Base-by-base conservation (phyloP, 2,797 vertebrate genomes). In the Bucorvus abyssinicus region DNA sequence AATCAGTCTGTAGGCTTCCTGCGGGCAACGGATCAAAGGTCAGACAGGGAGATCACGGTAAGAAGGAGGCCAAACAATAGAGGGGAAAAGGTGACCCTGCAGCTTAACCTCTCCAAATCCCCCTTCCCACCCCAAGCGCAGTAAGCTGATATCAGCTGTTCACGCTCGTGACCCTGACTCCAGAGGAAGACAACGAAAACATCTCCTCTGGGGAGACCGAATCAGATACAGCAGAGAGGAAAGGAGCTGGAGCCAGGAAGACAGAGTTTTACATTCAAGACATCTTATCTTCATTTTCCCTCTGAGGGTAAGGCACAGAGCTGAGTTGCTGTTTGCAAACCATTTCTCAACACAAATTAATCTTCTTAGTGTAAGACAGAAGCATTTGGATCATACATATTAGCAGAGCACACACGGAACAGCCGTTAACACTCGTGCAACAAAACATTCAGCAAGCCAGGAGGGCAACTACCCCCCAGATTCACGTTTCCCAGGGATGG, bases 1-100 rank as follows among this genome's bases (percentile, higher is more conserved):
- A 82, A 99, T 98, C 71, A 99, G 97, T 94, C 98, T 98, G 96
- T 99, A 99, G 32, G 99, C 99, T 94, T 99, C 99, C 99, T 99
- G 96, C 4, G 30, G 44, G 75, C 17, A 64, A 12, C 3, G 1
- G 74, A 65, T 10, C 56, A 53, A n/a, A 65, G 42, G 78, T 93
- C 83, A 92, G 64, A 6, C 10, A 29, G 60, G 78, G 36, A 57
- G 52, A 81, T 69, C 36, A 49, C 21, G 63, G 60, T 13, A 78
- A 59, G 18, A 40, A 32, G 53, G n/a, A 60, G 23, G 2, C 61
- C 30, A 12, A 87, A 87, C 91, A 95, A 94, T 10, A 64, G 64
- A 32, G 57, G 61, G 27, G 22, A 21, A 55, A 63, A 63, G 86
- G 53, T 36, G 89, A 95, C 63, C 83, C 76, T 30, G 21, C 2